Conservation (phyloP, 2,888 invertebrate species). For the Chironomus tentans region DNA sequence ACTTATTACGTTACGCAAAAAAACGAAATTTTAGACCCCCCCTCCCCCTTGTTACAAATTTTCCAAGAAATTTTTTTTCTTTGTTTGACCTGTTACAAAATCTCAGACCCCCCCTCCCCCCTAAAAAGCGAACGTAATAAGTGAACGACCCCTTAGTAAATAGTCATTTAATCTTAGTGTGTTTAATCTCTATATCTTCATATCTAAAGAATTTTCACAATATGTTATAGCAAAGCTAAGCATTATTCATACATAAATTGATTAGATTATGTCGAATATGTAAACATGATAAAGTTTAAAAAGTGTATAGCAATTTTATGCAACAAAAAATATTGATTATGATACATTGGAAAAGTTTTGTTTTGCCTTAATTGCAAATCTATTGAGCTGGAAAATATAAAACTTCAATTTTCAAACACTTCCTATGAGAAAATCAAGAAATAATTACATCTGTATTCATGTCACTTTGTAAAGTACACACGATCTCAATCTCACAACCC, state of each 20-base stretch:
- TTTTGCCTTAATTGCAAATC: background rate
- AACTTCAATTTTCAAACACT: background rate
- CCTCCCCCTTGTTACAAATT: too few relatives aligned
- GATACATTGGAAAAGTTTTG: background rate
- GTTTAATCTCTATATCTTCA: too few relatives aligned
- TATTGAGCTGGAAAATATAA: background rate
- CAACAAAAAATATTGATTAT: background rate
- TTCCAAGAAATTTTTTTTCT: too few relatives aligned
- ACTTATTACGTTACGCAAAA: too few relatives aligned
- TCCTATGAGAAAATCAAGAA: background rate
- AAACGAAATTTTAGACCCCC: too few relatives aligned
- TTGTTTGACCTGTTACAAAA: too few relatives aligned
- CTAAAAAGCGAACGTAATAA: too few relatives aligned
- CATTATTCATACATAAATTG: background rate
- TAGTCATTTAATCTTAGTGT: too few relatives aligned
- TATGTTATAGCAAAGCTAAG: too few relatives aligned
- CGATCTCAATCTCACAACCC: slow-evolving; percentile 52
- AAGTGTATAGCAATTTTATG: background rate
- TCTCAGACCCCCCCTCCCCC: too few relatives aligned
- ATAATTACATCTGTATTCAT: slow-evolving; percentile 44
- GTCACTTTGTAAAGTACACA: slow-evolving; percentile 54
- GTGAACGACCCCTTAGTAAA: too few relatives aligned
- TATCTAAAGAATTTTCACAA: too few relatives aligned
- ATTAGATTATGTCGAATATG: background rate
- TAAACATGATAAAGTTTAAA: background rate